Evolutionary conservation across 2,113 vertebrate species (phyloP).

Genomic region (Scomber colias): DNA sequence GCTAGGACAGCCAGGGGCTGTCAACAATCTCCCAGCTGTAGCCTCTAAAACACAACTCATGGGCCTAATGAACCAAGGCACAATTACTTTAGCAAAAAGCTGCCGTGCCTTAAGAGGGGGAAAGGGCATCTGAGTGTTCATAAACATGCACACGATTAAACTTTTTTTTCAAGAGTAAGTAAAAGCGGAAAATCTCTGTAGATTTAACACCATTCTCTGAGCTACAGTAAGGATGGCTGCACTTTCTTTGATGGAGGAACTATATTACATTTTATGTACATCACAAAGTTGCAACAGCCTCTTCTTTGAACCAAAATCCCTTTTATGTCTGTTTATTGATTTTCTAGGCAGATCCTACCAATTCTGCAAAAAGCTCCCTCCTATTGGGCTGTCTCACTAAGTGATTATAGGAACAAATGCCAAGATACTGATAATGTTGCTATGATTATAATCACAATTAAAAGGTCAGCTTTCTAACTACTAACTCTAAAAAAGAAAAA

Average conservation of each 20-base stretch:
- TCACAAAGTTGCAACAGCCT: not conserved
- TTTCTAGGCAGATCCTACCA: not conserved
- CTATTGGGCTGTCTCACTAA: not conserved
- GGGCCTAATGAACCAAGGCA: conserved; percentile 79
- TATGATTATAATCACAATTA: not conserved
- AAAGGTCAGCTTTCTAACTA: not conserved
- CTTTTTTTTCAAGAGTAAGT: conserved; percentile 17
- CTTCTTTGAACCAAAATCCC: not conserved
- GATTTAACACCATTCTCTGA: not conserved
- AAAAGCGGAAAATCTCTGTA: conserved; percentile 1
- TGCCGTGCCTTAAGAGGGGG: conserved; percentile 51
- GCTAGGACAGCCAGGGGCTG: conserved; percentile 72
- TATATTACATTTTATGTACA: not conserved
- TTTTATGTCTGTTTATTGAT: not conserved
- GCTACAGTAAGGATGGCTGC: not conserved
- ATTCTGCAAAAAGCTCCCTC: not conserved
- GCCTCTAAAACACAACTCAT: conserved; percentile 78
- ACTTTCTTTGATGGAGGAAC: not conserved
- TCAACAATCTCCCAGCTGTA: conserved; percentile 75
- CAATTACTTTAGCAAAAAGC: conserved; percentile 76
- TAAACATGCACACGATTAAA: conserved; percentile 30
- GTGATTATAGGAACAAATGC: not conserved
- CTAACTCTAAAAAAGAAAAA: too few relatives aligned
- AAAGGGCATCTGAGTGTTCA: conserved; percentile 53
- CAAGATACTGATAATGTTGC: not conserved